phyloP scores from a whole-genome alignment of 2,113 vertebrate genomes.

The Crotalus tigris region DNA sequence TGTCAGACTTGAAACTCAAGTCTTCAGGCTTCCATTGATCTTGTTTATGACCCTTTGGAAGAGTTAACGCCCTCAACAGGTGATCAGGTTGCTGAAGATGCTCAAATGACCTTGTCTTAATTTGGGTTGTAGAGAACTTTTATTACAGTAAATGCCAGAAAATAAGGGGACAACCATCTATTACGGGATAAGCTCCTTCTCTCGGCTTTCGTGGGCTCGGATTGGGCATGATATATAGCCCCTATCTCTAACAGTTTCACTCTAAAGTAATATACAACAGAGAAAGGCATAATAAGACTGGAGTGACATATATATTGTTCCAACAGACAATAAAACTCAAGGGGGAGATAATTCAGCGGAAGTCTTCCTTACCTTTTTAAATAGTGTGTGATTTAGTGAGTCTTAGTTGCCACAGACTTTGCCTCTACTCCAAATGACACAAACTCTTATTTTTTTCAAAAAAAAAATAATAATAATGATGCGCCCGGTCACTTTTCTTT shows the following conservation, averaged over 20 bases:
- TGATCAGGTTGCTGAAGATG: neutral
- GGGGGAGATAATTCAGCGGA: conserved; percentile 20
- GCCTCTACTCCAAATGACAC: neutral
- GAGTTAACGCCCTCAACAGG: neutral
- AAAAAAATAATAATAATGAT: neutral
- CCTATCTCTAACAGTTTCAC: neutral
- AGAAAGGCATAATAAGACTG: conserved; percentile 1
- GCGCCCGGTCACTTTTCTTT: rapidly evolving
- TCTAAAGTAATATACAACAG: neutral
- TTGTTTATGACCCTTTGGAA: neutral
- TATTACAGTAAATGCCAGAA: neutral
- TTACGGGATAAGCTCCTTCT: neutral
- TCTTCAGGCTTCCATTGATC: neutral
- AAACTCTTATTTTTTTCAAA: neutral
- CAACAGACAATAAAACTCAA: conserved; percentile 4
- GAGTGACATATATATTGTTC: conserved; percentile 6
- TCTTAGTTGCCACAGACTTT: conserved; percentile 15
- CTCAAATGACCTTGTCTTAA: neutral
- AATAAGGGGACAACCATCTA: neutral
- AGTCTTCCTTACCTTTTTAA: neutral
- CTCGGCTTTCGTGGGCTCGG: neutral
- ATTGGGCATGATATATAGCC: conserved; percentile 13
- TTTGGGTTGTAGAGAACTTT: neutral
- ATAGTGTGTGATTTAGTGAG: neutral
- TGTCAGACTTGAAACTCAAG: neutral